Percentiles rank a stretch among this genome's conserved stretches.
Conservation (phyloP, 2,113 vertebrate species). For the Scalopus aquaticus region DNA sequence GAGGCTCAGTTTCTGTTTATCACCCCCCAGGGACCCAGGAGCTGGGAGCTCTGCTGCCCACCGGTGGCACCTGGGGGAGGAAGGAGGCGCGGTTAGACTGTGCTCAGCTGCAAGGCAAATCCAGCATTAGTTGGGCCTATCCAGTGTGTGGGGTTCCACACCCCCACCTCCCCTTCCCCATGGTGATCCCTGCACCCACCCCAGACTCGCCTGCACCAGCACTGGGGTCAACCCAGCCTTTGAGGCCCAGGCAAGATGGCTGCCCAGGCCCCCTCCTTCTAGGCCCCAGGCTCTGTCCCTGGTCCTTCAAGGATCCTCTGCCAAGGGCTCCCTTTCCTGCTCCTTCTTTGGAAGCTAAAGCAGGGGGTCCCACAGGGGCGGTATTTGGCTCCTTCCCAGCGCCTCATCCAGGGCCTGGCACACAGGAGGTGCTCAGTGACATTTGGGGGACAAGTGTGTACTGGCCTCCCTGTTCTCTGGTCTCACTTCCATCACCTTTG, state of each 20-base stretch:
- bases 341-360: not conserved
- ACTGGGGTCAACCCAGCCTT: conserved; percentile 70
- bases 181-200: conserved; percentile 27
- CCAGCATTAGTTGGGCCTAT: conserved; percentile 70
- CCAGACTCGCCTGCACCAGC: conserved; percentile 60
- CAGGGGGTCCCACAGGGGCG: not conserved
- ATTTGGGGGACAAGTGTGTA: not conserved
- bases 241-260: not conserved
- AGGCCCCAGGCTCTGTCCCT: not conserved
- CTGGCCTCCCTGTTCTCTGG: not conserved
- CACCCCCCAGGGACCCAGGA: conserved; percentile 18
- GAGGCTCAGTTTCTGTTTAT: not conserved
- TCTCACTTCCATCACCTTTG: not conserved
- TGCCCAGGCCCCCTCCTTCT: not conserved
- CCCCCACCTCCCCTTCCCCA: not conserved
- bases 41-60: conserved; percentile 44
- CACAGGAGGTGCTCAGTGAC: conserved; percentile 44
- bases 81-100: conserved; percentile 78
- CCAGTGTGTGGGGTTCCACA: not conserved
- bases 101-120: conserved; percentile 82
- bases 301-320: not conserved
- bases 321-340: not conserved
- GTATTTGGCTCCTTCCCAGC: not conserved
- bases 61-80: conserved; percentile 78
- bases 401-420: conserved; percentile 44